Conservation (phyloP, 2,113 vertebrate genomes). For the Ibidorhyncha struthersii region DNA sequence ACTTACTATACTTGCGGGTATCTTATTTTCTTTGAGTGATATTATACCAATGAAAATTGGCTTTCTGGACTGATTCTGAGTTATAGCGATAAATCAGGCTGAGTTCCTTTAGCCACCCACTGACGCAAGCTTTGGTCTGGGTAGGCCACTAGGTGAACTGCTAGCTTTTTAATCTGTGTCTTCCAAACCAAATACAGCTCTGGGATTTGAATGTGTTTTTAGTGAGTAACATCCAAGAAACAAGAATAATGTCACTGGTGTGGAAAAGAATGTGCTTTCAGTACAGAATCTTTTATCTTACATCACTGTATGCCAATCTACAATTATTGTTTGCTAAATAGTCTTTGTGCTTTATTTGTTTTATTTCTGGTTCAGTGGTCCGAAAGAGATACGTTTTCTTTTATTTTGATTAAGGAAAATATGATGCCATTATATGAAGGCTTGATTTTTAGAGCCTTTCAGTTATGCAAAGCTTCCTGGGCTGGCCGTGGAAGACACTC, state of each 20-base stretch:
- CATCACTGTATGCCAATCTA: background rate
- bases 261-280: constrained; percentile 24
- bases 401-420: background rate
- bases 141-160: background rate
- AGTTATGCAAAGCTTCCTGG: background rate
- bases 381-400: background rate
- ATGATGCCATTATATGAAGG: background rate
- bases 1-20: background rate
- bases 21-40: background rate
- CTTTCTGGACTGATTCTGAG: background rate
- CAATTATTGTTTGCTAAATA: background rate
- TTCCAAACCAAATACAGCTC: background rate
- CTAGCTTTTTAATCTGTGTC: background rate
- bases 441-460: background rate
- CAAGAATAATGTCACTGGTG: background rate
- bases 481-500: background rate
- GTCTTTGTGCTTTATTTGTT: background rate
- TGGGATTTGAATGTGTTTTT: background rate
- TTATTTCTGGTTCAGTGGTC: background rate
- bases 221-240: constrained; percentile 6
- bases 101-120: background rate
- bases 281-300: background rate
- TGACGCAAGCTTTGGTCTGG: background rate
- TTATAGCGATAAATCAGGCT: background rate
- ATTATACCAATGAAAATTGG: background rate